Percentiles rank a stretch among this genome's conserved stretches.
phyloP scores from a whole-genome alignment of 2,113 vertebrate genomes.

The Poicephalus meyeri region DNA sequence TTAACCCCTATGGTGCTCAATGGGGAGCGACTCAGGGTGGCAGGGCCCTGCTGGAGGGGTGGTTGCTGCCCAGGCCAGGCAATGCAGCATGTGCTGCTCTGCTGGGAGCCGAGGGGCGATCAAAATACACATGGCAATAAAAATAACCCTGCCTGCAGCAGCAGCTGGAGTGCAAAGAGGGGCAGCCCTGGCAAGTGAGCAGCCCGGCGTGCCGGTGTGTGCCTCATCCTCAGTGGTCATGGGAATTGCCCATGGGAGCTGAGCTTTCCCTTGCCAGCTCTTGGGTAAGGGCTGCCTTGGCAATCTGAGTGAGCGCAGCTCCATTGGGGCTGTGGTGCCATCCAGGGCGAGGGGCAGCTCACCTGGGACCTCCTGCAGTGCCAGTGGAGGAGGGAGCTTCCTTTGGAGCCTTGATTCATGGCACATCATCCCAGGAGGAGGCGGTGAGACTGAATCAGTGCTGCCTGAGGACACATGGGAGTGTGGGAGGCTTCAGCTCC shows the following conservation, averaged over 20 bases:
- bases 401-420: background rate
- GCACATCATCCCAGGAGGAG: background rate
- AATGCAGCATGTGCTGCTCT: background rate
- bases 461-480: background rate
- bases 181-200: background rate
- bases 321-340: background rate
- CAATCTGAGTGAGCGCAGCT: rapidly evolving
- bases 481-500: background rate
- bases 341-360: rapidly evolving
- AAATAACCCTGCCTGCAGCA: background rate
- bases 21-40: background rate
- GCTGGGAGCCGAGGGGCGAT: background rate
- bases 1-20: background rate
- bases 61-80: background rate
- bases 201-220: rapidly evolving
- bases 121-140: background rate
- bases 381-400: background rate
- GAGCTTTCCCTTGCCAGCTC: background rate
- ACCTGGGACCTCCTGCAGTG: background rate
- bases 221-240: background rate
- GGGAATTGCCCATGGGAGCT: rapidly evolving
- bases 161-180: background rate
- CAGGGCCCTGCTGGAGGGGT: background rate
- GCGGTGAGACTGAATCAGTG: background rate
- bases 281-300: rapidly evolving